Evolutionary conservation across 1,140 invertebrate species (phyloP), one percentile per base, ranked within the genome.

Genomic region (Thaumetopoea pityocampa): DNA sequence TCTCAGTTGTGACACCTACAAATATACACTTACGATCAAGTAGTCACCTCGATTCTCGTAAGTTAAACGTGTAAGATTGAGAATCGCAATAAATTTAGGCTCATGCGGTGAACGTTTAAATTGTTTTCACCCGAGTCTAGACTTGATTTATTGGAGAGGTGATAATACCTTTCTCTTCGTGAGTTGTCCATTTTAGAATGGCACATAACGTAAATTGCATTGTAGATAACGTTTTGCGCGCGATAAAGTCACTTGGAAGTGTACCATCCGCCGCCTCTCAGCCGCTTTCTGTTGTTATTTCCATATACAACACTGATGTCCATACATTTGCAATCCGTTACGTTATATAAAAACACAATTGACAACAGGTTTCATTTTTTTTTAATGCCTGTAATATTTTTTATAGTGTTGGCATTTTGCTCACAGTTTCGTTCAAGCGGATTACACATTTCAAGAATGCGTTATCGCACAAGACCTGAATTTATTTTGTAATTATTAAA

Each of bases 121-220:
- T 27, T 20, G 30, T 28, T 43, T 5, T 16, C n/a, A n/a, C 11
- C 34, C 10, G 16, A 34, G 30, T 19, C 40, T 29, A 34, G 34
- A 3, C 30, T 43, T 34, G 40, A 43, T 34, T 34, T 43, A 43
- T 43, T 34, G 40, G 27, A 15, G 22, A 34, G 30, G 30, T 34
- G 30, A 22, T 42, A 34, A 34, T 27, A 43, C 40, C 40, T 34
- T 43, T 43, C 40, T 43, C 40, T 43, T 34, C 22, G 40, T 43
- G 30, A 34, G 23, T 34, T 43, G 30, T 43, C 20, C 38, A 26
- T 23, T 42, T 34, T 43, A 43, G 40, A 34, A 8, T 8, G 24
- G 40, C 30, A 43, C 34, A 23, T 43, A 27, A 32, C 20, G 40
- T 27, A 34, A 43, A 43, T 43, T 43, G 29, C 29, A 33, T 20